These are phyloP conservation scores for Drosophila setosimentum DNA, from an alignment of 2,888 invertebrate species.

Conservation along the genomic window DNA sequence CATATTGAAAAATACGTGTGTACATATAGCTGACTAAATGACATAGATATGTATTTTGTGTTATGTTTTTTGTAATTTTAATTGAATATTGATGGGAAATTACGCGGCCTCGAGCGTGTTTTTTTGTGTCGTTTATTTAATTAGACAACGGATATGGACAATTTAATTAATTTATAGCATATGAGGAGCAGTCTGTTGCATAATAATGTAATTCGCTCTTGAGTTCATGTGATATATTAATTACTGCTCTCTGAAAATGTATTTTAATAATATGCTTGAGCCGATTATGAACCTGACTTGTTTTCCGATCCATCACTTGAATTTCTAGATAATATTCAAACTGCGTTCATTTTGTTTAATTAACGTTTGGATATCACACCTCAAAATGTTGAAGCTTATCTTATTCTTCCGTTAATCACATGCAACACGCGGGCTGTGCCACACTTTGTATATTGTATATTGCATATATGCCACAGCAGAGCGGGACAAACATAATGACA, in stretches of 20 bases:
- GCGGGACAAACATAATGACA: slow-evolving; percentile 18
- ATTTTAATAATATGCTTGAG: background rate
- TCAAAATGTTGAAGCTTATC: slow-evolving; percentile 29
- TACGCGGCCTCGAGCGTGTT: slow-evolving; percentile 8
- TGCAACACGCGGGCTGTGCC: slow-evolving; percentile 59
- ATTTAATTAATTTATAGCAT: slow-evolving; percentile 69
- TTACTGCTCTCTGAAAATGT: too few relatives aligned
- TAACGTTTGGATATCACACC: slow-evolving; percentile 51
- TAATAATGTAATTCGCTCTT: background rate
- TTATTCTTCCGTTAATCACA: slow-evolving; percentile 56
- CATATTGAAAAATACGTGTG: background rate
- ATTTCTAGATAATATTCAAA: background rate
- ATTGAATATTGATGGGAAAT: slow-evolving; percentile 58
- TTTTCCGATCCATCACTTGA: background rate
- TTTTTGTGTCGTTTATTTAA: slow-evolving; percentile 50
- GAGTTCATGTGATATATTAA: background rate
- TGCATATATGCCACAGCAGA: background rate
- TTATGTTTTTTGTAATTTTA: slow-evolving; percentile 38
- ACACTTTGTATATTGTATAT: slow-evolving; percentile 2
- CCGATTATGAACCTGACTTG: background rate
- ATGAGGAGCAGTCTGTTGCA: slow-evolving; percentile 4
- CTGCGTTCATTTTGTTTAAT: background rate
- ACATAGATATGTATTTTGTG: slow-evolving; percentile 5
- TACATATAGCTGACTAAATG: background rate
- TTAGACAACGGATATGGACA: slow-evolving; percentile 68